These are phyloP conservation scores for Lepidothrix coronata DNA, from an alignment of 2,113 vertebrate species.

Conservation along the genomic window DNA sequence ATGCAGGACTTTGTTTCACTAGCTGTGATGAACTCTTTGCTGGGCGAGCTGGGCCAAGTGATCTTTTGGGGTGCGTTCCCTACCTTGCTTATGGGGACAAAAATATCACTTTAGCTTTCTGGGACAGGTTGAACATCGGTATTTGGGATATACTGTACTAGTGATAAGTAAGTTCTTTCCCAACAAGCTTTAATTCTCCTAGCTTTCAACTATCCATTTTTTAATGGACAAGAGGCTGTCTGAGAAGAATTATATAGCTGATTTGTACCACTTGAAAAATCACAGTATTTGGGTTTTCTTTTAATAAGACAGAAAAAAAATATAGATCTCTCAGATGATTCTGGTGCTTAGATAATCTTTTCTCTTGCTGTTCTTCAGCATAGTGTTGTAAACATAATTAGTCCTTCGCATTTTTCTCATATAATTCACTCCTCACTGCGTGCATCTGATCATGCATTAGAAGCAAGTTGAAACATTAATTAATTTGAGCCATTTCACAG, in stretches of 20 bases:
- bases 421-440: slow-evolving; percentile 7
- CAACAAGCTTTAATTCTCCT: neutral
- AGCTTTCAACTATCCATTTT: neutral
- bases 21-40: neutral
- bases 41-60: neutral
- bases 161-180: neutral
- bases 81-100: neutral
- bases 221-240: neutral
- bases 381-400: slow-evolving; percentile 18
- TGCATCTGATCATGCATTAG: neutral
- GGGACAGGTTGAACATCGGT: neutral
- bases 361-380: neutral
- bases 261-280: slow-evolving; percentile 3
- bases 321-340: neutral
- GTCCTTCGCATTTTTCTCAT: neutral
- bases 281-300: slow-evolving; percentile 1
- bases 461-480: slow-evolving; percentile 28
- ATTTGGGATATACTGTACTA: neutral
- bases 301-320: neutral
- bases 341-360: neutral
- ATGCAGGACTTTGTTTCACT: neutral
- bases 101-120: neutral
- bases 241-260: neutral
- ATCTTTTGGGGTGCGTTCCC: neutral
- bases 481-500: slow-evolving; percentile 24